Conservation (phyloP, 2,797 vertebrate species). For the Merluccius polli region DNA sequence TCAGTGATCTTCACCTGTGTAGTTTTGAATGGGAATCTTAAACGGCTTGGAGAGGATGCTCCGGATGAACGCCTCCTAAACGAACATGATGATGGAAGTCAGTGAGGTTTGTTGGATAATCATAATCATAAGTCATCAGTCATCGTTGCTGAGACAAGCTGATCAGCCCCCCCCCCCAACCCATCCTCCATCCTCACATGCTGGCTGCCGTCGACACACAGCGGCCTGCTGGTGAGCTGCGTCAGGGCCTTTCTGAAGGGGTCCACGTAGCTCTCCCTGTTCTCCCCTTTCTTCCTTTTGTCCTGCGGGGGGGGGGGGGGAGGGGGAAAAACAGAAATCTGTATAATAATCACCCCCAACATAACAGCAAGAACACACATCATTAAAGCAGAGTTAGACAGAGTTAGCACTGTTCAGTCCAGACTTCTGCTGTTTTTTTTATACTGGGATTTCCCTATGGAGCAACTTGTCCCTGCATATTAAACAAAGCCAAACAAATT, state of each 20-base stretch:
- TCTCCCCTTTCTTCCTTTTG: constrained; percentile 68
- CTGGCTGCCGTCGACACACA: constrained; percentile 77
- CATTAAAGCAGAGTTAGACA: too few species aligned
- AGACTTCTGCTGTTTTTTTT: too few species aligned
- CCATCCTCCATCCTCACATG: constrained; percentile 83
- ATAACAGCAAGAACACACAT: not conserved
- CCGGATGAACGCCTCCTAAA: constrained; percentile 92
- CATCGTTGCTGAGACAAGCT: not conserved
- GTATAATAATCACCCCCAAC: too few species aligned
- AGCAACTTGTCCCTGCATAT: too few species aligned
- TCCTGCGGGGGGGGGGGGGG: constrained; percentile 57
- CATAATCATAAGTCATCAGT: not conserved
- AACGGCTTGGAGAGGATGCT: constrained; percentile 96
- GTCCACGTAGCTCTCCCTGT: constrained; percentile 68
- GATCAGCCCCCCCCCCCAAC: too few species aligned
- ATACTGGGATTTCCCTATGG: too few species aligned
- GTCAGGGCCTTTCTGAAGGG: constrained; percentile 84
- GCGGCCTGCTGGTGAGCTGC: constrained; percentile 70
- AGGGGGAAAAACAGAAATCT: too few species aligned
- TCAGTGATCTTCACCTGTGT: constrained; percentile 78
- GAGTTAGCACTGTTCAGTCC: too few species aligned
- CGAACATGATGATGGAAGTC: constrained; percentile 44
- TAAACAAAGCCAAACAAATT: too few species aligned
- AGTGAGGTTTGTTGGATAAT: not conserved
- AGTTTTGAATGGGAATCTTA: constrained; percentile 93